Conservation (phyloP, 2,888 invertebrate genomes). For the Leptogaster cylindrica region DNA sequence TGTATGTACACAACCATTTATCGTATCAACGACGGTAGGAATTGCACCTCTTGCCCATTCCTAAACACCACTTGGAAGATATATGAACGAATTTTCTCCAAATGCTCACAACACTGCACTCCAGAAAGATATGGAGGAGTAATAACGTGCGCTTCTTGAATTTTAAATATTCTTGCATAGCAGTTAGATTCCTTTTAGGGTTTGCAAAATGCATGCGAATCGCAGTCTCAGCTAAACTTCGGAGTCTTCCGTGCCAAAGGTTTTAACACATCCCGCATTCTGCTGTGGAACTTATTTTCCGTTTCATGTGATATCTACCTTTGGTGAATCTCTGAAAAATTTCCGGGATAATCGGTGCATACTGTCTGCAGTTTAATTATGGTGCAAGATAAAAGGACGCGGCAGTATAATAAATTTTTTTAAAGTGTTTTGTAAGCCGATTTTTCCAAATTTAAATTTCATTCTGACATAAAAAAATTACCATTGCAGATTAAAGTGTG, state of each 20-base stretch:
- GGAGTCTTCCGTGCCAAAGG: constrained; percentile 1
- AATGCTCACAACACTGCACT: constrained; percentile 7
- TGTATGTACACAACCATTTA: too few species aligned
- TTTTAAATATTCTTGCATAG: constrained; percentile 13
- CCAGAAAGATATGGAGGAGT: constrained; percentile 4
- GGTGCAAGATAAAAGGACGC: not conserved
- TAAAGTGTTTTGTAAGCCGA: too few species aligned
- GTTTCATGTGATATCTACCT: constrained; percentile 9
- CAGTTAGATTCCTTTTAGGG: not conserved
- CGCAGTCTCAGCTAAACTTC: constrained; percentile 13
- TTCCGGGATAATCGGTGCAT: constrained; percentile 9
- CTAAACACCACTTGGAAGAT: constrained; percentile 1
- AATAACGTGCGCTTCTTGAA: constrained; percentile 35
- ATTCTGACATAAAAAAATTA: too few species aligned
- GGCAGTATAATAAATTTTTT: too few species aligned
- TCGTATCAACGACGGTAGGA: too few species aligned
- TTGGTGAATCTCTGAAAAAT: not conserved
- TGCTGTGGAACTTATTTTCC: constrained; percentile 16
- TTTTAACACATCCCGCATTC: constrained; percentile 1
- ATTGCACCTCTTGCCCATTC: too few species aligned
- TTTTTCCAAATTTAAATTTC: too few species aligned
- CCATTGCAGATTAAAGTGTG: too few species aligned
- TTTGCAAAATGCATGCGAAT: constrained; percentile 24
- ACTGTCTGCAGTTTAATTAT: constrained; percentile 5
- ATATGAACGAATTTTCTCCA: constrained; percentile 11